Conservation (phyloP, 2,888 invertebrate species). For the Synanthedon tipuliformis region DNA sequence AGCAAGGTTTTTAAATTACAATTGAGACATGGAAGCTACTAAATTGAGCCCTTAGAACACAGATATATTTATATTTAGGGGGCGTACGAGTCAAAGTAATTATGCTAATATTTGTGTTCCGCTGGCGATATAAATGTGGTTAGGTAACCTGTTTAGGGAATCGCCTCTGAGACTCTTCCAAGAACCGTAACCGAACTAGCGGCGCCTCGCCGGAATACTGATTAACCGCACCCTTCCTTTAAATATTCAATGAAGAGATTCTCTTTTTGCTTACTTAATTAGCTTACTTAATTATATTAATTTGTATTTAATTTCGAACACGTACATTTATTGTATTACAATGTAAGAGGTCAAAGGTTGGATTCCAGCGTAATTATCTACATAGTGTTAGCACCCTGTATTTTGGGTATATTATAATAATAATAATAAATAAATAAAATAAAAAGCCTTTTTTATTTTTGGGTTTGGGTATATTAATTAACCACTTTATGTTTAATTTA, state of each 20-base stretch:
- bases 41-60: too few relatives aligned
- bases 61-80: conserved; percentile 29
- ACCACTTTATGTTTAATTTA: too few relatives aligned
- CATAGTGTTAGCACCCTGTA: too few relatives aligned
- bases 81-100: conserved; percentile 44
- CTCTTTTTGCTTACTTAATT: conserved; percentile 34
- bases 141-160: conserved; percentile 62
- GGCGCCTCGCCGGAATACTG: conserved; percentile 49
- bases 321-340: too few relatives aligned
- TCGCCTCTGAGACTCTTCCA: conserved; percentile 48
- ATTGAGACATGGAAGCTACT: too few relatives aligned
- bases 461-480: too few relatives aligned
- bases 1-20: too few relatives aligned
- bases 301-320: conserved; percentile 14
- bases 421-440: too few relatives aligned
- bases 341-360: too few relatives aligned
- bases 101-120: conserved; percentile 58
- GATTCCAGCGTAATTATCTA: too few relatives aligned
- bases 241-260: conserved; percentile 47
- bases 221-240: conserved; percentile 28
- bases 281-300: conserved; percentile 29
- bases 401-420: too few relatives aligned
- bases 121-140: conserved; percentile 55
- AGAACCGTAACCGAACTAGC: conserved; percentile 53
- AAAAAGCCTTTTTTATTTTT: too few relatives aligned